Conservation (phyloP, 1,140 invertebrate genomes). For the Calycopis cecrops region DNA sequence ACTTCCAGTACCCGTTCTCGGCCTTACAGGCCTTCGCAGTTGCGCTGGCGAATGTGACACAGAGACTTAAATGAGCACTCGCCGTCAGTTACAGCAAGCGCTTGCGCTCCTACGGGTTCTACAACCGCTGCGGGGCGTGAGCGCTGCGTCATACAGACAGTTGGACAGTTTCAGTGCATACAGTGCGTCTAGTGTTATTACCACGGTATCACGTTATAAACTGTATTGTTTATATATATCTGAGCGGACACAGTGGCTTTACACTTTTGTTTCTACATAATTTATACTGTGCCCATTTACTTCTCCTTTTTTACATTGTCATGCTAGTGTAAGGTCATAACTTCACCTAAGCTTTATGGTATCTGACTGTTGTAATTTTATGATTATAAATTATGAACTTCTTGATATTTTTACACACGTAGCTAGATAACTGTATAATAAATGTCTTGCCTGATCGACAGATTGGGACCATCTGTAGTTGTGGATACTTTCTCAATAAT, state of each 20-base stretch:
- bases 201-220: background rate
- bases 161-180: conserved; percentile 10
- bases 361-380: conserved; percentile 6
- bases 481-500: background rate
- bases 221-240: background rate
- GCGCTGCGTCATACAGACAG: background rate
- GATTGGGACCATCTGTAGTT: conserved; percentile 5
- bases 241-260: conserved; percentile 2
- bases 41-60: conserved; percentile 98
- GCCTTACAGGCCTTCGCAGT: conserved; percentile 98
- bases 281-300: background rate
- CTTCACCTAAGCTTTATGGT: conserved; percentile 1
- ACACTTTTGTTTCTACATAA: background rate
- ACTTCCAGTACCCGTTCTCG: conserved; percentile 99
- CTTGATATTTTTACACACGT: conserved; percentile 18
- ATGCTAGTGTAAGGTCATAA: no score
- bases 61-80: conserved; percentile 92
- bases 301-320: background rate
- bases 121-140: conserved; percentile 36
- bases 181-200: conserved; percentile 12
- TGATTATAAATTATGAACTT: conserved; percentile 11
- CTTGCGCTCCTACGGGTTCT: conserved; percentile 39
- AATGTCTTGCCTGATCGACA: conserved; percentile 5
- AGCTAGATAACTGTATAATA: conserved; percentile 9
- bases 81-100: conserved; percentile 36